A percentile compares a stretch with the other conserved stretches of the same genome.
These are phyloP conservation scores for Sphaeridia pumilis DNA, from an alignment of 2,888 invertebrate genomes.

Conservation along the genomic window DNA sequence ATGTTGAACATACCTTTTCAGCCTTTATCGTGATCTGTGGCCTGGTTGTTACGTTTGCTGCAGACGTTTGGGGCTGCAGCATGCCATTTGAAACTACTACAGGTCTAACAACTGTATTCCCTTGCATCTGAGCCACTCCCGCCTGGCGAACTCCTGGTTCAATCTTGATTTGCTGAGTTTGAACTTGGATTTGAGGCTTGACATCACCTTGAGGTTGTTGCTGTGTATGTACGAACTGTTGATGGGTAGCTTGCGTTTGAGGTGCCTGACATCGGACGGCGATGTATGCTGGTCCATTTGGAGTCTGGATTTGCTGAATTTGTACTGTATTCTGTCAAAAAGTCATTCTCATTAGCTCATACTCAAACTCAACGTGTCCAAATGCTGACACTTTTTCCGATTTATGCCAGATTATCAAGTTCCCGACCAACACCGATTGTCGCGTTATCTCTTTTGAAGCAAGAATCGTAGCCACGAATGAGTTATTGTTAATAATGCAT, in stretches of 20 bases:
- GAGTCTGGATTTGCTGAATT: constrained; percentile 44
- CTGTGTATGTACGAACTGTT: constrained; percentile 15
- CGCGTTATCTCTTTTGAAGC: no score
- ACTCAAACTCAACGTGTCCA: no score
- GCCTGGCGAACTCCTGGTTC: no score
- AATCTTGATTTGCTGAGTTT: constrained; percentile 11
- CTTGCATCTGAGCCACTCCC: background rate
- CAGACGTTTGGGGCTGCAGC: background rate
- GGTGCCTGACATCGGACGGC: constrained; percentile 34
- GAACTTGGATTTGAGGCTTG: constrained; percentile 7
- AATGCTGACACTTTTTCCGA: no score
- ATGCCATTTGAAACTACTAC: background rate
- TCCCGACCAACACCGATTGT: no score
- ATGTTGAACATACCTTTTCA: no score
- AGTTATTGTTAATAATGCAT: no score
- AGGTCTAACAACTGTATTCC: background rate
- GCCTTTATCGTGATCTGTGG: constrained; percentile 15
- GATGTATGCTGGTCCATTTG: constrained; percentile 43
- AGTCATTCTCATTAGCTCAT: no score
- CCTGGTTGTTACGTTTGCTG: background rate
- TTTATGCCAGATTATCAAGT: no score
- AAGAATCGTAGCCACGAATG: background rate
- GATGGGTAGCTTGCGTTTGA: constrained; percentile 9
- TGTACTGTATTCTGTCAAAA: no score
- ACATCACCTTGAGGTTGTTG: constrained; percentile 10